A percentile compares a stretch with the other conserved stretches of the same genome.
Conservation (phyloP, 2,797 vertebrate species). For the Coreius guichenoti region DNA sequence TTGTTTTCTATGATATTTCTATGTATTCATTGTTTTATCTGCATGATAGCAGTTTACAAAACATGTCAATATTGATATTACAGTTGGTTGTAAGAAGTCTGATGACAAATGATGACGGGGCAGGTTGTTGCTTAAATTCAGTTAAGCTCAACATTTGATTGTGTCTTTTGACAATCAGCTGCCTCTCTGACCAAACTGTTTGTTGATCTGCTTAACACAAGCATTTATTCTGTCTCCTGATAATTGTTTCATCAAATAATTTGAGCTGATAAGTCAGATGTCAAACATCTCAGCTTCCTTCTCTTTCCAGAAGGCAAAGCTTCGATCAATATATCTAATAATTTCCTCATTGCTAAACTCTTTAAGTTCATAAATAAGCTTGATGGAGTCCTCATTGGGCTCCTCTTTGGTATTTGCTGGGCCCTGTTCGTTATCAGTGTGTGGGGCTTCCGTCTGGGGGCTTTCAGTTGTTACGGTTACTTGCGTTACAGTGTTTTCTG, state of each 20-base stretch:
- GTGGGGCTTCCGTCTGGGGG: constrained; percentile 1
- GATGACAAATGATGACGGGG: neutral
- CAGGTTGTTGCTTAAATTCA: neutral
- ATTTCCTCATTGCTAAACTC: constrained; percentile 97
- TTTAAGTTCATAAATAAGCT: constrained; percentile 88
- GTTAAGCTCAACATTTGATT: neutral
- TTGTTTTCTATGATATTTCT: neutral
- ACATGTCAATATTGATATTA: neutral
- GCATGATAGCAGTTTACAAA: neutral
- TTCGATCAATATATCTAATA: constrained; percentile 94
- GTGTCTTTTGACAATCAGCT: neutral
- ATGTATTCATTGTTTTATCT: neutral
- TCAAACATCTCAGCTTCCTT: constrained; percentile 93
- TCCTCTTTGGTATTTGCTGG: constrained; percentile 44
- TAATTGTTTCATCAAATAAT: constrained; percentile 2
- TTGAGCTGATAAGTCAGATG: constrained; percentile 70
- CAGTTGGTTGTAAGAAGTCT: neutral
- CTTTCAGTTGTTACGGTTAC: constrained; percentile 62
- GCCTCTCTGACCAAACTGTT: neutral
- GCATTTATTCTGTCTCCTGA: neutral
- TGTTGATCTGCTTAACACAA: constrained; percentile 2
- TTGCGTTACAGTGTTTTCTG: constrained; percentile 50
- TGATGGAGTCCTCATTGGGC: constrained; percentile 78
- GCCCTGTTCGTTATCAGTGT: constrained; percentile 57
- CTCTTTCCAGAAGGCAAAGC: constrained; percentile 99